Evolutionary conservation across 2,888 invertebrate species (phyloP).

Genomic region (Oligia latruncula): DNA sequence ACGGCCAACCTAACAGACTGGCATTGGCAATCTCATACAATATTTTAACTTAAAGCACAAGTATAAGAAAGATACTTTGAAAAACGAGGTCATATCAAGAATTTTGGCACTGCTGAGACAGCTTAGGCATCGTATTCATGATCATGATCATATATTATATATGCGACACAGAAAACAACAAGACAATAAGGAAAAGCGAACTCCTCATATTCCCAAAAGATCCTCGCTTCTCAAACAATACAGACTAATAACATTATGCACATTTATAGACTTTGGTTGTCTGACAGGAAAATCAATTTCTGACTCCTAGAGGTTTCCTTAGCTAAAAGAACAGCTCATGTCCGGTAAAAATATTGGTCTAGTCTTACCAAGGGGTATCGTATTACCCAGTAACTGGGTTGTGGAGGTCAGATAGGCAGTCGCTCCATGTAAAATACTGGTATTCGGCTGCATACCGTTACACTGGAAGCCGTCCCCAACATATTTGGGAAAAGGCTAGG

Average conservation of each 20-base stretch:
- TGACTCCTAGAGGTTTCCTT: neutral
- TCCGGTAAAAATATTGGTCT: neutral
- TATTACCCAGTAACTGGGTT: too few relatives aligned
- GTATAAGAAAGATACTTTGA: neutral
- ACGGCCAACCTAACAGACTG: neutral
- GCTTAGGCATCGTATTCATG: constrained; percentile 4
- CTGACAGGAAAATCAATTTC: constrained; percentile 1
- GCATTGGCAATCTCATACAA: neutral
- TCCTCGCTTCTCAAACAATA: constrained; percentile 20
- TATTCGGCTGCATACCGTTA: neutral
- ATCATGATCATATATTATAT: constrained; percentile 31
- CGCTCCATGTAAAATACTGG: neutral
- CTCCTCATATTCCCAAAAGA: constrained; percentile 19
- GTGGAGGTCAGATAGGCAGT: neutral
- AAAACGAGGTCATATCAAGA: neutral
- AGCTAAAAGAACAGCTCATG: neutral
- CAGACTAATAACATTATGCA: constrained; percentile 31
- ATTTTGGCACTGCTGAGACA: neutral
- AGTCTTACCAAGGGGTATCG: neutral
- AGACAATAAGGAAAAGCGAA: constrained; percentile 41
- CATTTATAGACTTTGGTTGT: neutral
- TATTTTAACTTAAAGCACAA: neutral
- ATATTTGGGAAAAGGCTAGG: neutral
- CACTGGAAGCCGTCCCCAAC: neutral
- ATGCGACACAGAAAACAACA: constrained; percentile 29